These are phyloP conservation scores for Mesitornis unicolor DNA, from an alignment of 2,113 vertebrate genomes.

Conservation along the genomic window DNA sequence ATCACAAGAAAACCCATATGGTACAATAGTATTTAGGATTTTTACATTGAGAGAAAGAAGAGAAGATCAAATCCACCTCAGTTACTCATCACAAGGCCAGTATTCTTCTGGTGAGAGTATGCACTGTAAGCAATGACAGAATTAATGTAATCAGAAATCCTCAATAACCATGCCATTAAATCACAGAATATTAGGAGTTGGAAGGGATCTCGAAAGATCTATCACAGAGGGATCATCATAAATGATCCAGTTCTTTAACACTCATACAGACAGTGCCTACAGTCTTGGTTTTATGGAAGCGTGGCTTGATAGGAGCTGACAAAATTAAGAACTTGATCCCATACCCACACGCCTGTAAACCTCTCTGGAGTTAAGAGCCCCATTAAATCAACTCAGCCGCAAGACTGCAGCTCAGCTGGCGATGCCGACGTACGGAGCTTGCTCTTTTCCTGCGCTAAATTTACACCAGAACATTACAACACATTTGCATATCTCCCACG, in stretches of 20 bases:
- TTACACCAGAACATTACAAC: conserved; percentile 19
- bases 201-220: too few relatives aligned
- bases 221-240: too few relatives aligned
- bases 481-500: conserved; percentile 47
- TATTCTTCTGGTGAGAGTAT: not conserved
- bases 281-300: not conserved
- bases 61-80: not conserved
- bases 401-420: not conserved
- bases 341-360: not conserved
- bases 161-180: not conserved
- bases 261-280: not conserved
- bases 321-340: not conserved
- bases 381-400: not conserved
- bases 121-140: not conserved
- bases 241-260: not conserved
- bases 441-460: conserved; percentile 45
- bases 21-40: not conserved
- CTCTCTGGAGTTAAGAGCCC: not conserved
- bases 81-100: not conserved
- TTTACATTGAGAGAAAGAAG: not conserved
- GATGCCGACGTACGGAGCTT: not conserved
- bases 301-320: not conserved
- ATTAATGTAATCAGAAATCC: not conserved
- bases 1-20: not conserved
- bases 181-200: too few relatives aligned